These are phyloP conservation scores for Tauraco hartlaubi DNA, from an alignment of 2,797 vertebrate genomes.

Conservation along the genomic window DNA sequence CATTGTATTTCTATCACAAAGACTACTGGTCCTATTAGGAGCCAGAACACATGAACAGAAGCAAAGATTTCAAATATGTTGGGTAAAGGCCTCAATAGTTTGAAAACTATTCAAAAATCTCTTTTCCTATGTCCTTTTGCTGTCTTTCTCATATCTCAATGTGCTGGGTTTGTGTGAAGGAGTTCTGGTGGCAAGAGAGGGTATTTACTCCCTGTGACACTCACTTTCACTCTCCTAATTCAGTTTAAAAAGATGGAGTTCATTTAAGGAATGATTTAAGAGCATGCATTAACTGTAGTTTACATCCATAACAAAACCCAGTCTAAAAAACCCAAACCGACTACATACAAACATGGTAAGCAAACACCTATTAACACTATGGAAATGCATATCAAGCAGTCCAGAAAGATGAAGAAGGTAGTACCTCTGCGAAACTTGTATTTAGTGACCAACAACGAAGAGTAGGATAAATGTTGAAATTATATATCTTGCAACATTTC, in stretches of 20 bases:
- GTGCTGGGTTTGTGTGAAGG: too few relatives aligned
- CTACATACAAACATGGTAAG: background rate
- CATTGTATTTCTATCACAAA: background rate
- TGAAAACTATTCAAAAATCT: background rate
- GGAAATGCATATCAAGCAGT: background rate
- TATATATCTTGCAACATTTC: background rate
- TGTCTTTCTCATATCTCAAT: background rate
- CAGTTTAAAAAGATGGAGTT: background rate
- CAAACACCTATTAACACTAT: background rate
- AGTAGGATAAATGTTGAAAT: background rate
- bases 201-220: too few relatives aligned
- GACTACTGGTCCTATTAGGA: accelerated
- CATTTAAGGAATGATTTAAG: background rate
- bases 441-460: background rate
- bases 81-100: background rate
- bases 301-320: background rate
- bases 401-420: background rate
- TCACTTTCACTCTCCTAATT: background rate
- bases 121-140: background rate
- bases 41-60: background rate
- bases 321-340: accelerated
- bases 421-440: background rate
- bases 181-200: too few relatives aligned
- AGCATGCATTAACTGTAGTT: background rate
- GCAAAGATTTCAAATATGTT: accelerated